Base-by-base conservation (phyloP, 2,113 vertebrate genomes). In the Saccopteryx leptura region DNA sequence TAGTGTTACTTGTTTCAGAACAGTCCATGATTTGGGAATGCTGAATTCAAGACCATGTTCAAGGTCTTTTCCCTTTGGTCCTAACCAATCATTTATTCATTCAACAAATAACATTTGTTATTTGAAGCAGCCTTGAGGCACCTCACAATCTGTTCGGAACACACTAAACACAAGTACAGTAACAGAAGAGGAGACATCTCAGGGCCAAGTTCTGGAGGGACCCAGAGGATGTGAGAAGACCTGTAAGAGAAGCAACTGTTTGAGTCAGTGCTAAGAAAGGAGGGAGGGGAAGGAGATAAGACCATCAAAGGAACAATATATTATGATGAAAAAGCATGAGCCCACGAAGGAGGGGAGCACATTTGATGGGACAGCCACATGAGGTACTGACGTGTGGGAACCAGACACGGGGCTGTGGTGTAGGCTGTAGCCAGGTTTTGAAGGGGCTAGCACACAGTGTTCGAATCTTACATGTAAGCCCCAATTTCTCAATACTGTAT, bases 51-150 rank as follows among this genome's bases (percentile, higher is more conserved):
- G 60, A 65, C 26, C 58, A 72, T 9, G 18, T 28, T 79, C 81
- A 92, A 90, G 88, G 56, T 86, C 91, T 94, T 54, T 39, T 65
- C 12, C 24, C 33, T 48, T 58, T 78, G 68, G 50, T 12, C 80
- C 85, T 87, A 61, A 87, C 11, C 39, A 56, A 61, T 48, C 24
- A 9, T 66, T 85, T 33, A 95, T 48, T 75, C 50, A 88, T 66
- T 86, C 50, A 79, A 92, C 56, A 90, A 90, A 78, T 13, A 87
- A 71, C 28, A 50, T 78, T 31, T 26, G 39, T 39, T 39, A 39
- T 39, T 39, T 39, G 39, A 39, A 39, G 21, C 85, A 79, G 39
- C 31, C 88, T 52, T 31, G 39, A 90, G 33, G 17, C n/a, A 58
- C 68, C 48, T 82, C 54, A 15, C 39, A 15, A 50, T 60, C 60